phyloP scores from a whole-genome alignment of 2,888 invertebrate genomes.

The Trissolcus brochymenae region DNA sequence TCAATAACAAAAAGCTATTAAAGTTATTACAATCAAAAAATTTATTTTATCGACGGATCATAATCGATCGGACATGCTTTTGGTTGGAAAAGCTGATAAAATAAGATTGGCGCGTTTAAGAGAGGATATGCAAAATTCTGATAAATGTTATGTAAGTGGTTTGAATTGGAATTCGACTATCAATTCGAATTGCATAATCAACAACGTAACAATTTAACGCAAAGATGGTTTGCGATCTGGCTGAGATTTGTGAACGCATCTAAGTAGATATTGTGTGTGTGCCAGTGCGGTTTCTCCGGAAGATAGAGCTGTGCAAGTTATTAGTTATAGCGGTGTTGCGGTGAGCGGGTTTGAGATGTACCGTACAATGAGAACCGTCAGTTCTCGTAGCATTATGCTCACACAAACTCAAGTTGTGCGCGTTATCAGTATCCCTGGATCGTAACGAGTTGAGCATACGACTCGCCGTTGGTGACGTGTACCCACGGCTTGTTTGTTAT shows the following conservation, averaged over 20 bases:
- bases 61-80: too few species aligned
- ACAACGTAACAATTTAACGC: conserved; percentile 21
- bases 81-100: too few species aligned
- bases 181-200: conserved; percentile 36
- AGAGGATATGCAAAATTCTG: too few species aligned
- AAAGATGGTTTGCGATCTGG: conserved; percentile 48
- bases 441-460: conserved; percentile 53
- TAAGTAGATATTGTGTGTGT: conserved; percentile 31
- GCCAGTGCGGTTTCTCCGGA: conserved; percentile 39
- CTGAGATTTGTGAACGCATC: conserved; percentile 43
- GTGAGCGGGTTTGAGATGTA: conserved; percentile 28
- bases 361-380: conserved; percentile 43
- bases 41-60: background rate
- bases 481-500: conserved; percentile 47
- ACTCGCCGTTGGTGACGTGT: conserved; percentile 5
- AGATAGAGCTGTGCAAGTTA: conserved; percentile 50
- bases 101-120: background rate
- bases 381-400: conserved; percentile 27
- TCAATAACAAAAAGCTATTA: too few species aligned
- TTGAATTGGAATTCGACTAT: background rate
- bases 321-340: conserved; percentile 53
- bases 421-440: conserved; percentile 49
- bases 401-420: conserved; percentile 35
- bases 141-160: too few species aligned
- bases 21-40: background rate